phyloP scores from a whole-genome alignment of 2,888 invertebrate species.

The Danaus chrysippus region DNA sequence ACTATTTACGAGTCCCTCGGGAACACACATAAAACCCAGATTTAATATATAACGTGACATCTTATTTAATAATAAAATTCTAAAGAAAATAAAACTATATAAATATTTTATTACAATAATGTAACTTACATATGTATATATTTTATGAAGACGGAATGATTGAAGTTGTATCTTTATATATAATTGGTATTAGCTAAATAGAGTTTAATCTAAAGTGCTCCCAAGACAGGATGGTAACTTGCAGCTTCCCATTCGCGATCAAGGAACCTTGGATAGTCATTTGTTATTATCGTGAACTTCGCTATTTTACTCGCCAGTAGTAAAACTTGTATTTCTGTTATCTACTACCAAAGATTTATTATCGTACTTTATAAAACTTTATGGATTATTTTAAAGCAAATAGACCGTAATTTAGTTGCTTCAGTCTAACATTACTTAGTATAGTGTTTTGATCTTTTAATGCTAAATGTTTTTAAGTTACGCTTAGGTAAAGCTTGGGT shows the following conservation, averaged over 20 bases:
- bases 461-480: too few species aligned
- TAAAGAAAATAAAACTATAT: too few species aligned
- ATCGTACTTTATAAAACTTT: not conserved
- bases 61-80: not conserved
- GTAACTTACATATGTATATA: not conserved
- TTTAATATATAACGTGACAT: not conserved
- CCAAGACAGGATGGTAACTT: conserved; percentile 13
- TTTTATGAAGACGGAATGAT: conserved; percentile 1
- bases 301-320: conserved; percentile 14
- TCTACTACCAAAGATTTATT: not conserved
- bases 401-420: too few species aligned
- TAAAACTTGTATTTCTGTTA: conserved; percentile 26
- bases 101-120: too few species aligned
- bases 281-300: conserved; percentile 1
- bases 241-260: conserved; percentile 2
- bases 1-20: conserved; percentile 26
- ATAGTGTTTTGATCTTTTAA: too few species aligned
- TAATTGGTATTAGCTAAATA: conserved; percentile 20
- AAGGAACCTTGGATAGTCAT: not conserved
- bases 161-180: conserved; percentile 23
- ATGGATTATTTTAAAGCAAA: too few species aligned
- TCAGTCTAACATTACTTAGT: too few species aligned
- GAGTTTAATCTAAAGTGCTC: conserved; percentile 18
- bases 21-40: not conserved
- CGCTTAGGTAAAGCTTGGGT: too few species aligned